A percentile compares a stretch with the other conserved stretches of the same genome.
These are phyloP conservation scores for Sycophila sp. DNA, from an alignment of 1,140 invertebrate genomes.

Conservation along the genomic window DNA sequence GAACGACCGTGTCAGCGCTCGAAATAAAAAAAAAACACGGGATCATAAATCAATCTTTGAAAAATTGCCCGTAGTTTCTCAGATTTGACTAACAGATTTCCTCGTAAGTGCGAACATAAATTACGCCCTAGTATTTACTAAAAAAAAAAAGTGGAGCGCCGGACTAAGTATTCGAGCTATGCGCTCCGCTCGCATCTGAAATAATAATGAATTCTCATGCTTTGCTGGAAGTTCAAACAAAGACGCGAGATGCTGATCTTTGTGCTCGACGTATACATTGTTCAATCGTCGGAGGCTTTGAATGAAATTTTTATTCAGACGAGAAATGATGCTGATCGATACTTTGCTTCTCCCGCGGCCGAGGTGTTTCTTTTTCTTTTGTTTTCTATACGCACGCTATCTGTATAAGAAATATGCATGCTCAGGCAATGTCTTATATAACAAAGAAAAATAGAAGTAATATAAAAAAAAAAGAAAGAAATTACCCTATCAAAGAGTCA, in stretches of 20 bases:
- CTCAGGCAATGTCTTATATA: too few species aligned
- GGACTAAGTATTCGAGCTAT: background rate
- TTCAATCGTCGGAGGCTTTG: background rate
- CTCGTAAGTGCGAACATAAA: background rate
- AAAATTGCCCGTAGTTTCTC: background rate
- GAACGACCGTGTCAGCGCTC: too few species aligned
- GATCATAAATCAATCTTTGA: background rate
- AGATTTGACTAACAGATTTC: background rate
- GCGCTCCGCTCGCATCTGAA: background rate
- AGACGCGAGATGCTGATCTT: background rate
- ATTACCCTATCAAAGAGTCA: too few species aligned
- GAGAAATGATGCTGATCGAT: too few species aligned
- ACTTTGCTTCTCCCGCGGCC: too few species aligned
- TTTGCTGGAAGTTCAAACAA: background rate
- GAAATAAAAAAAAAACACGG: background rate
- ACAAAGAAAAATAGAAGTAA: too few species aligned
- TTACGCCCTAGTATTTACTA: background rate
- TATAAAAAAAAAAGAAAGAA: too few species aligned
- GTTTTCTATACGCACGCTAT: too few species aligned
- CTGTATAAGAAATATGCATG: too few species aligned
- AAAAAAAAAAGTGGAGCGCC: background rate
- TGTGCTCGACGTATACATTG: background rate
- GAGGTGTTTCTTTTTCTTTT: too few species aligned
- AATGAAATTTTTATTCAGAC: too few species aligned
- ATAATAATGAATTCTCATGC: background rate